Evolutionary conservation across 92 coral and sea anemone species (phyloP).

Genomic region (Siderastrea siderea): DNA sequence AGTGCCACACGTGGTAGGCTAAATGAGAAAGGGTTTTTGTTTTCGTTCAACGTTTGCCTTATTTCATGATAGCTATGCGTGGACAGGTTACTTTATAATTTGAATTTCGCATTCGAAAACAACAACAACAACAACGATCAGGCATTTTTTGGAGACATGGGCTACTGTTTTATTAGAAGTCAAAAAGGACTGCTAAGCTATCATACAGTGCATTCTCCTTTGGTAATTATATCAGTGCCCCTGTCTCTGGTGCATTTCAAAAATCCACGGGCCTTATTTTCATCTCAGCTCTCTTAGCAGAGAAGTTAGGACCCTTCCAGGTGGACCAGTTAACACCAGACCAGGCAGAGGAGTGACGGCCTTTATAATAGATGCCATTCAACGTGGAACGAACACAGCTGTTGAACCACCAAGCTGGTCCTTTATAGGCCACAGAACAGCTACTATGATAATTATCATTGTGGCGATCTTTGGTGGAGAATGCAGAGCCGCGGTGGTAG

Average conservation of each 20-base stretch:
- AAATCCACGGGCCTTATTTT: not conserved
- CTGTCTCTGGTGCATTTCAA: not conserved
- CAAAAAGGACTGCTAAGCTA: not conserved
- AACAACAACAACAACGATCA: no score
- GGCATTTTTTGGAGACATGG: not conserved
- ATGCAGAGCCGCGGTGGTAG: not conserved
- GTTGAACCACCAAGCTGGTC: not conserved
- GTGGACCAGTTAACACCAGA: not conserved
- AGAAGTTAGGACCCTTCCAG: not conserved
- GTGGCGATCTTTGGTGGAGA: slow-evolving; percentile 10
- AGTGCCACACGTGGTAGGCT: no score
- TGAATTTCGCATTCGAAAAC: no score
- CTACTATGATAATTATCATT: not conserved
- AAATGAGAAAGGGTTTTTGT: no score
- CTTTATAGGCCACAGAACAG: not conserved
- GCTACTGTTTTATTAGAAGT: not conserved
- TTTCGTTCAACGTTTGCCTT: no score
- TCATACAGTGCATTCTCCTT: not conserved
- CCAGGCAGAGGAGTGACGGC: not conserved
- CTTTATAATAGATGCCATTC: not conserved
- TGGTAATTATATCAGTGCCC: not conserved
- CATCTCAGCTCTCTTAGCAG: not conserved
- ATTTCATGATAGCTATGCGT: no score
- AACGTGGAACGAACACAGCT: not conserved
- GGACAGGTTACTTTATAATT: no score